Evolutionary conservation across 1,140 invertebrate genomes (phyloP).

Genomic region (Stegodyphus dumicola): DNA sequence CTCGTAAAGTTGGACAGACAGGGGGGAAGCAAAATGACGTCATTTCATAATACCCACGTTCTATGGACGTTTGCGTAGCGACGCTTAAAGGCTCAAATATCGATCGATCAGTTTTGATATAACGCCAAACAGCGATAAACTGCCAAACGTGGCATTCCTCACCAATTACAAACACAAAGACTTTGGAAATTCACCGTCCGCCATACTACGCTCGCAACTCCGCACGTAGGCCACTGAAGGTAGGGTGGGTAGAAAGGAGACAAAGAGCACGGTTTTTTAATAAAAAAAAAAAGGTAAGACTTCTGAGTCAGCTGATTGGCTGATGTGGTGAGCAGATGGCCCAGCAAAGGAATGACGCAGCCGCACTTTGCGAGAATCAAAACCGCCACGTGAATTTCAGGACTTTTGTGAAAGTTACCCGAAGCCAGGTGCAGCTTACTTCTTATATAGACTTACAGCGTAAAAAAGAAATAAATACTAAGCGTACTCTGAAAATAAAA

Average conservation of each 20-base stretch:
- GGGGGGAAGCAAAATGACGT: slow-evolving; percentile 9
- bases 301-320: slow-evolving; percentile 53
- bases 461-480: not conserved
- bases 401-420: slow-evolving; percentile 16
- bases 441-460: not conserved
- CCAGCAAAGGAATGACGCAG: slow-evolving; percentile 50
- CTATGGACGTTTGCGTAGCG: too few relatives aligned
- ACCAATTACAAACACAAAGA: slow-evolving; percentile 37
- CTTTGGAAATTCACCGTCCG: slow-evolving; percentile 29
- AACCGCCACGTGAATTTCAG: slow-evolving; percentile 21
- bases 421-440: slow-evolving; percentile 30
- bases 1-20: not conserved
- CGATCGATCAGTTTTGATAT: not conserved
- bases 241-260: slow-evolving; percentile 41
- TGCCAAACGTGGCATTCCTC: slow-evolving; percentile 7
- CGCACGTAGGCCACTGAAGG: slow-evolving; percentile 48
- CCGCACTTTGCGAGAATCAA: slow-evolving; percentile 41
- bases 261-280: slow-evolving; percentile 31
- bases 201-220: slow-evolving; percentile 27
- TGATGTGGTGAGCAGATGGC: slow-evolving; percentile 24
- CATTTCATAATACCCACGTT: slow-evolving; percentile 1
- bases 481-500: slow-evolving; percentile 3
- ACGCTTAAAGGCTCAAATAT: not conserved
- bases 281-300: slow-evolving; percentile 17
- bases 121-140: slow-evolving; percentile 29